Evolutionary conservation across 2,113 vertebrate genomes (phyloP), one percentile per base, ranked within the genome.

Genomic region (Oreochromis spilurus): DNA sequence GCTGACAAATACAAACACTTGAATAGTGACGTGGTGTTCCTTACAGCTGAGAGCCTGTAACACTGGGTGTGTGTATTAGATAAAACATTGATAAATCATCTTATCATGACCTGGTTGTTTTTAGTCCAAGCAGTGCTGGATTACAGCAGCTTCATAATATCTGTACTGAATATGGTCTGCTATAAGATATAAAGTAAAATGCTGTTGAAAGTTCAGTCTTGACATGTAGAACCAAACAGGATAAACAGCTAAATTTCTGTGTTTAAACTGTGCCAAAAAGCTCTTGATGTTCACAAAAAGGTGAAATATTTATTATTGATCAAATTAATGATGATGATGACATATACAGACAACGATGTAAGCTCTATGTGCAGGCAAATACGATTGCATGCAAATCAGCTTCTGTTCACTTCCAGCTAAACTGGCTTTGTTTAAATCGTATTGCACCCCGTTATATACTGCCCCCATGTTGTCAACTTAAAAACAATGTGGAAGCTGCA

Each of bases 201-300:
- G 1, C 26, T 31, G 55, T 17, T 31, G 2, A 31, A 17, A 5
- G 55, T 58, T 1, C 26, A 0, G 21, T 31, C 0, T 58, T 5
- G 3, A 29, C 29, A 58, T 2, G 2, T 58, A 58, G 55, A 29
- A 29, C 0, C 7, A 29, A 58, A 3, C 24, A 58, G 0, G 13
- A 58, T 58, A 2, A 57, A 57, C 55, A 9, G 55, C 0, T 29
- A 57, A 0, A 57, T 57, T 16, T 5, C 13, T 57, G 24, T 52
- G 45, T 57, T 58, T 16, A 58, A 58, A 58, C 2, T 16, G 55
- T 29, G 4, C 4, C 55, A 29, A 57, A 57, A 21, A 14, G 5
- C 1, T 14, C 0, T 8, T 0, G 12, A 26, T 2, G 24, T 57
- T 57, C 24, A 29, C 0, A 58, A 29, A 9, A 57, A 26, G 4